Evolutionary conservation across 2,113 vertebrate genomes (phyloP).

Genomic region (Carassius gibelio): DNA sequence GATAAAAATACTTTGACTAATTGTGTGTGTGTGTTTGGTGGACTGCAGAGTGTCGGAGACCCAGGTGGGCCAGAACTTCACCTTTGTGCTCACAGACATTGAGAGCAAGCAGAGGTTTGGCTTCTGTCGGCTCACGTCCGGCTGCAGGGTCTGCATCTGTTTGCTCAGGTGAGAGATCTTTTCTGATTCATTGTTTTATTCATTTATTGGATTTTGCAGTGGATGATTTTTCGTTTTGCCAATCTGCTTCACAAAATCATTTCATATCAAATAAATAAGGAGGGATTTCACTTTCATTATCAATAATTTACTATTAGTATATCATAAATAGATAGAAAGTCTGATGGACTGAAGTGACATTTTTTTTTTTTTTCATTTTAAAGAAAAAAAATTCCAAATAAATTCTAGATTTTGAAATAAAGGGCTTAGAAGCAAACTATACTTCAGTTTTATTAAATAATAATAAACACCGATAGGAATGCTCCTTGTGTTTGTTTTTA

Average conservation of each 20-base stretch:
- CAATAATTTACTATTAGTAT: background rate
- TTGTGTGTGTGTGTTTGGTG: slow-evolving; percentile 25
- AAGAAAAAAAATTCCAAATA: background rate
- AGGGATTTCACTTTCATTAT: background rate
- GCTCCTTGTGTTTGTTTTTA: background rate
- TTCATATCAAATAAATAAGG: background rate
- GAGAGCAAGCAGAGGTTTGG: slow-evolving; percentile 96
- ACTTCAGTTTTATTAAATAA: background rate
- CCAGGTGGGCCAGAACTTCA: slow-evolving; percentile 97
- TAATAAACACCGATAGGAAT: background rate
- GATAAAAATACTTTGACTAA: too few relatives aligned
- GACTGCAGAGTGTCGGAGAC: slow-evolving; percentile 83
- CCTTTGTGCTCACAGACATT: slow-evolving; percentile 97
- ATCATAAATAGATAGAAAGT: background rate
- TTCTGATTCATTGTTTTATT: background rate
- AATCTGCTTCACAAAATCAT: background rate
- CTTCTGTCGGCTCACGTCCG: slow-evolving; percentile 93
- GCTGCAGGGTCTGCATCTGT: slow-evolving; percentile 90
- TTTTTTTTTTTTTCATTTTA: background rate
- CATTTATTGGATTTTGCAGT: background rate
- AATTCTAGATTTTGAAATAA: background rate
- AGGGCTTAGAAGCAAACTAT: background rate
- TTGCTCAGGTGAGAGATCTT: slow-evolving; percentile 86
- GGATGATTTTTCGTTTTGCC: background rate
- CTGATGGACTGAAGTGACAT: background rate